phyloP scores from a whole-genome alignment of 2,888 invertebrate genomes.

The Cantharis flavilabris region DNA sequence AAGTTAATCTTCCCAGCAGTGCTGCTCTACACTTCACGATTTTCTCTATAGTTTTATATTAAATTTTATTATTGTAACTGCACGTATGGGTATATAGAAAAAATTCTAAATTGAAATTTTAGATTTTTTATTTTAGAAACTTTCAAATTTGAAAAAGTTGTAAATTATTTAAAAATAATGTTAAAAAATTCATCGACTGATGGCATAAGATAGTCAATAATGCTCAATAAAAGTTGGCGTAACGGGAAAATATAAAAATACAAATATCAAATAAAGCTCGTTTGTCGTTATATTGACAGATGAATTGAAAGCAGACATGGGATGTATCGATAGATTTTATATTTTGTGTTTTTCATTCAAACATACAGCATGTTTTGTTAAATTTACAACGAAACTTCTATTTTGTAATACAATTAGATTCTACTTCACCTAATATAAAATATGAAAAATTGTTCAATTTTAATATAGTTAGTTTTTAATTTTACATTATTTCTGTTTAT shows the following conservation, averaged over 20 bases:
- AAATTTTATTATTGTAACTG: not conserved
- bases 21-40: conserved; percentile 4
- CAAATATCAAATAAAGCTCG: conserved; percentile 31
- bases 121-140: conserved; percentile 1
- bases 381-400: not conserved
- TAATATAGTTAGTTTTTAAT: not conserved
- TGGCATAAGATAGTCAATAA: conserved; percentile 24
- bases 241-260: conserved; percentile 20
- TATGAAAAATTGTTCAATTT: not conserved
- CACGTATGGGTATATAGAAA: not conserved
- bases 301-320: conserved; percentile 31
- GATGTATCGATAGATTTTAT: conserved; percentile 20
- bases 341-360: not conserved
- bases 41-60: not conserved
- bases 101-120: not conserved
- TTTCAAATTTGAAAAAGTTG: conserved; percentile 4
- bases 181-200: conserved; percentile 21
- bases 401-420: not conserved
- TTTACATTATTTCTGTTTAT: not conserved
- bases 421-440: not conserved
- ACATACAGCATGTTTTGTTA: not conserved
- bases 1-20: conserved; percentile 32
- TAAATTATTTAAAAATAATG: conserved; percentile 12
- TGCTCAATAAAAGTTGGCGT: conserved; percentile 21
- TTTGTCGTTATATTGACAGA: conserved; percentile 32